A percentile compares a stretch with the other conserved stretches of the same genome.
Conservation (phyloP, 2,797 vertebrate genomes). For the Acanthopagrus latus region DNA sequence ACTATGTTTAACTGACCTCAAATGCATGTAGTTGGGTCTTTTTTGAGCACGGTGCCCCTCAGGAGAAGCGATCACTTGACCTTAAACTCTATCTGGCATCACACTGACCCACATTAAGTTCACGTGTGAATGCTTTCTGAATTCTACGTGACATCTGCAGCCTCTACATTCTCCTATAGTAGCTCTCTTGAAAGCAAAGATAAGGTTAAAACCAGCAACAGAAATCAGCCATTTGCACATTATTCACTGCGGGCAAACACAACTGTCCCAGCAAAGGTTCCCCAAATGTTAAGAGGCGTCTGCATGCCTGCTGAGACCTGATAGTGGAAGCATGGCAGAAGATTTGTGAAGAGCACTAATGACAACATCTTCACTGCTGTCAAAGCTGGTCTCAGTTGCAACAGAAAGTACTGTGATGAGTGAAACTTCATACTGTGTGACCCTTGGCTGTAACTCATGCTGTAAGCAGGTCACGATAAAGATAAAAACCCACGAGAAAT, state of each 20-base stretch:
- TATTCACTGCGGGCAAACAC: slow-evolving; percentile 11
- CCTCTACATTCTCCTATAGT: neutral
- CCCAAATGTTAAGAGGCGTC: neutral
- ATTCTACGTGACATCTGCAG: slow-evolving; percentile 20
- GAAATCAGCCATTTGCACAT: neutral
- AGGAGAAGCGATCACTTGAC: slow-evolving; percentile 55
- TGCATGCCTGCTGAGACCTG: slow-evolving; percentile 21
- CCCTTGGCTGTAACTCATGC: slow-evolving; percentile 20
- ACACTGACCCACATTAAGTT: slow-evolving; percentile 68
- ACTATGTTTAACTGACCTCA: slow-evolving; percentile 53
- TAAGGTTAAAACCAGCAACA: neutral
- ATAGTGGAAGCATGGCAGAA: slow-evolving; percentile 18
- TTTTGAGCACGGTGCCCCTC: slow-evolving; percentile 39
- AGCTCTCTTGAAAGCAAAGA: slow-evolving; percentile 3
- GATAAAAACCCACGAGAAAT: slow-evolving; percentile 16
- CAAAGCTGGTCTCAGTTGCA: slow-evolving; percentile 27
- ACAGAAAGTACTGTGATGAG: slow-evolving; percentile 27
- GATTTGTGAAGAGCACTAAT: slow-evolving; percentile 34
- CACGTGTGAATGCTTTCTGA: slow-evolving; percentile 47
- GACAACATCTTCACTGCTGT: slow-evolving; percentile 35
- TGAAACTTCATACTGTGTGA: slow-evolving; percentile 43
- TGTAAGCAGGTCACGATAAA: slow-evolving; percentile 26
- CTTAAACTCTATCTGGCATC: slow-evolving; percentile 57
- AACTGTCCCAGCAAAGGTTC: slow-evolving; percentile 18
- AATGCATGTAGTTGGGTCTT: slow-evolving; percentile 46